These are phyloP conservation scores for Watsonalla cultraria DNA, from an alignment of 2,888 invertebrate genomes.

Conservation along the genomic window DNA sequence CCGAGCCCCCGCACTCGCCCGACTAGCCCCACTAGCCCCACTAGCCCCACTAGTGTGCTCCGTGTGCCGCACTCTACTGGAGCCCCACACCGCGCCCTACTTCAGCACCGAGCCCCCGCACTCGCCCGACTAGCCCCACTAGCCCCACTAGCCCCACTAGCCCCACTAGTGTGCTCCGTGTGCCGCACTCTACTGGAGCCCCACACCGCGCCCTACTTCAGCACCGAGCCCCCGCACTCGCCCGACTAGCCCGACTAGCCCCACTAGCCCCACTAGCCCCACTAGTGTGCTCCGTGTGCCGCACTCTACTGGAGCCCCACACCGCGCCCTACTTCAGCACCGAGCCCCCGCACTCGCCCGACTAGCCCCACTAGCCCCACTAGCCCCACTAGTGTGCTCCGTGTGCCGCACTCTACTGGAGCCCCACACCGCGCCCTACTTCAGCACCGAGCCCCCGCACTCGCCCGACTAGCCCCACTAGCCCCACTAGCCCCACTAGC, in stretches of 20 bases:
- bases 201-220: slow-evolving; percentile 89
- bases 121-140: too few relatives aligned
- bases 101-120: slow-evolving; percentile 83
- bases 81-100: slow-evolving; percentile 76
- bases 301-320: slow-evolving; percentile 80
- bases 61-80: slow-evolving; percentile 80
- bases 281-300: background rate
- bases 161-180: too few relatives aligned
- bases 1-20: too few relatives aligned
- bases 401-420: slow-evolving; percentile 83
- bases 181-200: too few relatives aligned
- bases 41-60: too few relatives aligned
- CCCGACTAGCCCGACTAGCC: slow-evolving; percentile 65
- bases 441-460: too few relatives aligned
- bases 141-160: too few relatives aligned
- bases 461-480: too few relatives aligned
- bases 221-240: slow-evolving; percentile 83
- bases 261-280: slow-evolving; percentile 39
- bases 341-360: slow-evolving; percentile 58
- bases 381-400: too few relatives aligned
- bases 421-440: slow-evolving; percentile 74
- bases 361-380: too few relatives aligned
- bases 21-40: slow-evolving; percentile 35
- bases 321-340: slow-evolving; percentile 86
- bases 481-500: too few relatives aligned